Evolutionary conservation across 2,797 vertebrate species (phyloP).

Genomic region (Yasuhikotakia modesta): DNA sequence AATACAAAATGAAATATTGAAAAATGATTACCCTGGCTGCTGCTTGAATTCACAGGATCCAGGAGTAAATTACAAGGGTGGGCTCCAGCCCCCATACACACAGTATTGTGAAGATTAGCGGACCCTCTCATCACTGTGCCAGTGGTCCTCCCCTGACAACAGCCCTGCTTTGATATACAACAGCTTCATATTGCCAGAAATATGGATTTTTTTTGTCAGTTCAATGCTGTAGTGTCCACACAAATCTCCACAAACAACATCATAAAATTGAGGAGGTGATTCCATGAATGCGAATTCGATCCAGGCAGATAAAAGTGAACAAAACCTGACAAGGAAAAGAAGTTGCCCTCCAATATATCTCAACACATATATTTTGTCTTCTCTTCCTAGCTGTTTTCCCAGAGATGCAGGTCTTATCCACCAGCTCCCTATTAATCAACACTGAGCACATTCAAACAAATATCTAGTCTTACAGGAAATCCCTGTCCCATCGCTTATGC

Average conservation of each 20-base stretch:
- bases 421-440: conserved; percentile 65
- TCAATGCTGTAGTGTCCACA: conserved; percentile 20
- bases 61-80: background rate
- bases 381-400: conserved; percentile 20
- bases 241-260: conserved; percentile 21
- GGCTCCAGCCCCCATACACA: background rate
- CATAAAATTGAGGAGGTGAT: background rate
- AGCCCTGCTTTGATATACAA: conserved; percentile 10
- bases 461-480: conserved; percentile 57
- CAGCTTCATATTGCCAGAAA: conserved; percentile 24
- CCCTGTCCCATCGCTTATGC: conserved; percentile 45
- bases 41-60: background rate
- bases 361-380: conserved; percentile 2
- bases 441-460: conserved; percentile 61
- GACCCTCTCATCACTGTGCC: no score
- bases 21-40: background rate
- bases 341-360: conserved; percentile 16
- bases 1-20: background rate
- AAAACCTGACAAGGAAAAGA: conserved; percentile 20
- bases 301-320: conserved; percentile 33
- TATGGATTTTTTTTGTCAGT: conserved; percentile 28
- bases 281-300: conserved; percentile 22
- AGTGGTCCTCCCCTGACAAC: background rate
- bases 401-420: conserved; percentile 28
- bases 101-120: background rate